A percentile compares a stretch with the other conserved stretches of the same genome.
These are phyloP conservation scores for Pantala flavescens DNA, from an alignment of 1,140 invertebrate genomes.

Conservation along the genomic window DNA sequence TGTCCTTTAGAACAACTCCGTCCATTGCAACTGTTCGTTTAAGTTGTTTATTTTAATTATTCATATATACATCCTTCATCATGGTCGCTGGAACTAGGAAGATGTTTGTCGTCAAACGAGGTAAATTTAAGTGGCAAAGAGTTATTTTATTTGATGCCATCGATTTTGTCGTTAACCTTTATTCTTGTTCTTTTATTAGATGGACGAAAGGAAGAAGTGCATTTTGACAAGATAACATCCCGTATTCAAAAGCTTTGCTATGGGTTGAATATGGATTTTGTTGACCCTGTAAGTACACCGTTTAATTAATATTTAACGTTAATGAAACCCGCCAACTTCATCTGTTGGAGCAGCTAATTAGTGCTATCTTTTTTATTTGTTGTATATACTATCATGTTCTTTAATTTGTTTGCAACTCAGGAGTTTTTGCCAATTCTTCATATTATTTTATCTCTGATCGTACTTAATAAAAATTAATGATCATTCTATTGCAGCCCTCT, in stretches of 20 bases:
- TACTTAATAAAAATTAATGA: too few species aligned
- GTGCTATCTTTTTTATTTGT: too few species aligned
- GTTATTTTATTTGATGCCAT: neutral
- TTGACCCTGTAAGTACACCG: slow-evolving; percentile 78
- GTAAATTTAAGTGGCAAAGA: neutral
- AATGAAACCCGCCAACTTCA: too few species aligned
- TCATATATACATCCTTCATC: neutral
- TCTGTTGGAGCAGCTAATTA: too few species aligned
- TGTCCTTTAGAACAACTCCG: too few species aligned
- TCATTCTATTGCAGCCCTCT: slow-evolving; percentile 44
- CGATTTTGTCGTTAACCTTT: neutral
- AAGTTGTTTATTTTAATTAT: too few species aligned
- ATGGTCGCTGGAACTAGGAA: slow-evolving; percentile 9
- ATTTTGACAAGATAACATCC: slow-evolving; percentile 97
- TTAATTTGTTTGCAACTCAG: too few species aligned
- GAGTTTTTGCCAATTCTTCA: too few species aligned
- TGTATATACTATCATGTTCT: too few species aligned
- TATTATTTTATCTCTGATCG: too few species aligned
- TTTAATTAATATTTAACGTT: neutral
- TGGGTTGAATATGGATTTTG: slow-evolving; percentile 88
- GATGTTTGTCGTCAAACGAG: slow-evolving; percentile 12
- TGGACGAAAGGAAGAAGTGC: slow-evolving; percentile 83
- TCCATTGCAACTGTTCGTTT: too few species aligned
- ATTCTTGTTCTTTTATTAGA: slow-evolving; percentile 42
- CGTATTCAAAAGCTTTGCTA: slow-evolving; percentile 92